Evolutionary conservation across 2,113 vertebrate genomes (phyloP), one percentile per base, ranked within the genome.

Genomic region (Strix uralensis): DNA sequence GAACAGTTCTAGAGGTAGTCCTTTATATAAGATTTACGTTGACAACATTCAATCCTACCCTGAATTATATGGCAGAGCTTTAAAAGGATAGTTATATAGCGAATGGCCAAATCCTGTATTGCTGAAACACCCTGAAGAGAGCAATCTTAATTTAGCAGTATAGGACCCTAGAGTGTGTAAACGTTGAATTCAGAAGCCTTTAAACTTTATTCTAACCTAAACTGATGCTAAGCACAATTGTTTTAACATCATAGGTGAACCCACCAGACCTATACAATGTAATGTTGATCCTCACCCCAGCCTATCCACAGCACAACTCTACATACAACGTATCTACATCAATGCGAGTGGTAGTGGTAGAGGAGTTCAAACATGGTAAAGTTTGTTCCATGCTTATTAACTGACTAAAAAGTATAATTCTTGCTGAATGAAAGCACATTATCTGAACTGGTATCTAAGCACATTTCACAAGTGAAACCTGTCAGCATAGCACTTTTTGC

Each of bases 251-350:
- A 21, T 80, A 99, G 99, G 99, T 99, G 78, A 99, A 99, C 96
- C 99, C 99, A 19, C 98, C 98, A 42, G 99, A 99, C 97, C 94
- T 99, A 71, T 99, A 99, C 94, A 99, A 99, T 34, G 97, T 99
- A 96, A 99, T 99, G 99, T 99, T 99, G 73, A 99, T 99, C 97
- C 99, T 99, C 97, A 99, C 99, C 6, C 99, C 99, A 16, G 98
- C 99, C 90, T 99, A 99, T 47, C 99, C 99, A 49, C 99, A 99
- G 95, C 99, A 99, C 95, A 99, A 99, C 94, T 99, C 99, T 58
- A 99, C 99, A 0, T 99, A 99, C 98, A 99, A 99, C 15, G 99
- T 99, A 52, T 99, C 99, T 81, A 97, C 98, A 2, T 99, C 99
- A 87, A 99, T 99, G 3, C 98, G 99, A 83, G 99, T 99, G 26